Percentiles rank a stretch among this genome's conserved stretches.
Evolutionary conservation across 1,140 invertebrate genomes (phyloP).

Genomic region (Grapholita molesta): DNA sequence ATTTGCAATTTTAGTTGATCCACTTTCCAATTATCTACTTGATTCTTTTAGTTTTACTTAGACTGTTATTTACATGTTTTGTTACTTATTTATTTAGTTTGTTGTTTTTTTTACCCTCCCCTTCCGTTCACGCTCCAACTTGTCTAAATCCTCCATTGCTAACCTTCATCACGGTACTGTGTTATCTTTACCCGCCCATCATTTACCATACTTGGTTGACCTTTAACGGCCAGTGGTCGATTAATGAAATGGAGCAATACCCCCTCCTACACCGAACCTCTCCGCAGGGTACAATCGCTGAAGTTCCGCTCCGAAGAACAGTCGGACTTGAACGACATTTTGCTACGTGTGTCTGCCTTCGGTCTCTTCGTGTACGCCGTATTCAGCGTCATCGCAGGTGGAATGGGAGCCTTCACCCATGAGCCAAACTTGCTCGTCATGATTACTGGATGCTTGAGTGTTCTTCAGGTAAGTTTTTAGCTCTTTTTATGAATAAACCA

Average conservation of each 20-base stretch:
- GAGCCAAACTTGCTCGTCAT: slow-evolving; percentile 94
- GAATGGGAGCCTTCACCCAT: slow-evolving; percentile 88
- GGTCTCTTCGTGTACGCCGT: slow-evolving; percentile 95
- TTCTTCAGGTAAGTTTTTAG: slow-evolving; percentile 83
- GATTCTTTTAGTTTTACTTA: neutral
- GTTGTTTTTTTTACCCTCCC: neutral
- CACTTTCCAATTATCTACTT: neutral
- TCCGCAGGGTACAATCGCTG: slow-evolving; percentile 88
- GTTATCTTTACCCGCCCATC: slow-evolving; percentile 9
- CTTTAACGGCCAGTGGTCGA: slow-evolving; percentile 62
- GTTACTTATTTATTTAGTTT: neutral
- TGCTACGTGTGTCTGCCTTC: slow-evolving; percentile 93
- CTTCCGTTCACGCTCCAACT: neutral
- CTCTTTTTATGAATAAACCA: too few relatives aligned
- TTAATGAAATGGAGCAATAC: slow-evolving; percentile 74
- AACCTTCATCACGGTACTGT: neutral
- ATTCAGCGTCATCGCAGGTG: slow-evolving; percentile 95
- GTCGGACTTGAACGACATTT: slow-evolving; percentile 92
- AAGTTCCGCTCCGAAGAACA: slow-evolving; percentile 94
- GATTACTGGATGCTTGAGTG: slow-evolving; percentile 91
- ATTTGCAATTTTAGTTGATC: neutral
- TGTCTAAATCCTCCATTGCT: slow-evolving; percentile 6
- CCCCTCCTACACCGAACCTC: slow-evolving; percentile 73
- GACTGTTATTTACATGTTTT: neutral
- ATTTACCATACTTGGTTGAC: slow-evolving; percentile 63